Evolutionary conservation across 1,140 invertebrate genomes (phyloP).

Genomic region (Drosophila subobscura): DNA sequence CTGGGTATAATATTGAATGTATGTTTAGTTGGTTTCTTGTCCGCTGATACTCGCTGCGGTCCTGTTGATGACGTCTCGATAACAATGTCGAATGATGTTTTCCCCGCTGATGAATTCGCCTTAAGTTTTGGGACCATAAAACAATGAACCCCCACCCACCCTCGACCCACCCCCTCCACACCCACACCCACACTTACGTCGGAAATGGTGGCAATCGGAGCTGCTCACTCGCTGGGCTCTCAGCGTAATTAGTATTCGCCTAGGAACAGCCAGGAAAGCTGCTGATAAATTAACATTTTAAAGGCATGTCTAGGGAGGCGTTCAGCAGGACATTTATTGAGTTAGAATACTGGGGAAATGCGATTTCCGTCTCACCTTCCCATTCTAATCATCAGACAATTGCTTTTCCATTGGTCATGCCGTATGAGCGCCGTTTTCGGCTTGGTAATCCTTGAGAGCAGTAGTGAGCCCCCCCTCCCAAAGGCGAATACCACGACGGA

Average conservation of each 20-base stretch:
- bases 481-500: conserved; percentile 36
- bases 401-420: conserved; percentile 53
- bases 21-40: conserved; percentile 39
- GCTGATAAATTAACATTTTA: conserved; percentile 27
- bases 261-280: not conserved
- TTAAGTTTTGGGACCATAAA: conserved; percentile 46
- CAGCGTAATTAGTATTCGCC: conserved; percentile 48
- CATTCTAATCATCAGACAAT: conserved; percentile 46
- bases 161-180: no score
- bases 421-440: conserved; percentile 50
- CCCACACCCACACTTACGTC: no score
- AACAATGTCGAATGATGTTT: conserved; percentile 68
- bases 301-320: not conserved
- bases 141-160: conserved; percentile 49
- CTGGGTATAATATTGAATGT: conserved; percentile 30
- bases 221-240: conserved; percentile 35
- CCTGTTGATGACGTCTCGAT: conserved; percentile 70
- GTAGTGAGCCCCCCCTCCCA: conserved; percentile 14
- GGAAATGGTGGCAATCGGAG: conserved; percentile 28
- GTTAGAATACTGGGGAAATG: conserved; percentile 26
- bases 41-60: conserved; percentile 13
- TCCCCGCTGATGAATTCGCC: conserved; percentile 72
- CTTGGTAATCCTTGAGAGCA: conserved; percentile 43
- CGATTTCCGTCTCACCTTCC: not conserved
- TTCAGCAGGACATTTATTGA: conserved; percentile 50